Base-by-base conservation (phyloP, 1,140 invertebrate genomes). In the Hylaeus anthracinus region DNA sequence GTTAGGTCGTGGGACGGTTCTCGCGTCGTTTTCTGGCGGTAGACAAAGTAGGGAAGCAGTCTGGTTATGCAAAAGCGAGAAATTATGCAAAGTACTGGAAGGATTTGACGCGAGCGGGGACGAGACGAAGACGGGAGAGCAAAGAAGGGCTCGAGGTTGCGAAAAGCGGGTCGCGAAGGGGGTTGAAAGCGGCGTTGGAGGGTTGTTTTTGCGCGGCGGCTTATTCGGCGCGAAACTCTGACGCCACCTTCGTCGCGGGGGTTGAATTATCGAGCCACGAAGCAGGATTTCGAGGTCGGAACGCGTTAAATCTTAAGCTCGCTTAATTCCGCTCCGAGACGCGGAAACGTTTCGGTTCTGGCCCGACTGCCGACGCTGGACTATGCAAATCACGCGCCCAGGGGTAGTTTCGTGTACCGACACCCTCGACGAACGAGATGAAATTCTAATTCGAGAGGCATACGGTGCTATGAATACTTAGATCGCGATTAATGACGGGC, bases 31-130 rank as follows among this genome's bases (percentile, higher is more conserved):
- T 53, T 55, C 14, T 43, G 37, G 55, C 10, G 15, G 2, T 26
- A 43, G 61, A 65, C 64, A 60, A 73, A 72, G 73, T 63, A 72
- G 79, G 69, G 79, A 79, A 86, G 58, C 79, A 72, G 64, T 75
- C 85, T 64, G 73, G 83, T 87, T 88, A 88, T 88, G 85, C 84
- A 88, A 90, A 90, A 86, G 81, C 84, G 82, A 84, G 83, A 88
- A 90, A 90, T 91, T 91, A 90, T 91, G 89, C 83, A 90, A 91
- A 91, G 81, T 79, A 85, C 81, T 84, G 80, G 87, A 79, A 84
- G 77, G 86, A 73, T 86, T 89, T 90, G 86, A 88, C 90, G 84
- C 72, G 86, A 83, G 79, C 65, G 51, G 55, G 81, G 56, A 64
- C 51, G 10, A 69, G 76, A 72, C 56, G 41, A 37, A 12, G 60